Conservation (phyloP, 2,113 vertebrate genomes). For the Albula glossodonta region DNA sequence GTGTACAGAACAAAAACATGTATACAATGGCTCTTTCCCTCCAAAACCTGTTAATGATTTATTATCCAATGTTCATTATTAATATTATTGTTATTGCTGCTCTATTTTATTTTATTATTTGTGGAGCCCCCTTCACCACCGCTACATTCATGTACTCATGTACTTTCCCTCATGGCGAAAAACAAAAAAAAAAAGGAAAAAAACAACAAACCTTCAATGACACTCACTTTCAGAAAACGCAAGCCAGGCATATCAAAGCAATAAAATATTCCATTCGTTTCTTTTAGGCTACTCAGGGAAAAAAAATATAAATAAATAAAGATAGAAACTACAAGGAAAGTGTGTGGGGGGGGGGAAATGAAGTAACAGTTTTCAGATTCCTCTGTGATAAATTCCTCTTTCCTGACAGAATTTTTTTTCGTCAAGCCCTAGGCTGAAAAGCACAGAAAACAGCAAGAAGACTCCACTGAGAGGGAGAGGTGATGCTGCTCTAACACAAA, state of each 20-base stretch:
- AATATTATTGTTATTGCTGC: not conserved
- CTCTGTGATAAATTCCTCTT: constrained; percentile 3
- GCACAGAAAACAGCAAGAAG: not conserved
- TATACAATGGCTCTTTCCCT: not conserved
- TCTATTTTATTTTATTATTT: not conserved
- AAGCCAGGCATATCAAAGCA: not conserved
- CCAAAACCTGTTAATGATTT: not conserved
- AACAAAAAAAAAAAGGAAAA: not conserved
- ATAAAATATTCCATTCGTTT: constrained; percentile 19
- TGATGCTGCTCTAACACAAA: not conserved
- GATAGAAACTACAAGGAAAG: constrained; percentile 2
- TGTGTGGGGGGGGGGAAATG: not conserved
- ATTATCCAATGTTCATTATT: not conserved
- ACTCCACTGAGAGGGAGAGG: not conserved
- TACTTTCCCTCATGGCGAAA: not conserved
- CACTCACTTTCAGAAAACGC: not conserved
- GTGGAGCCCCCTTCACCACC: not conserved
- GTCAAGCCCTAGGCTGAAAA: not conserved
- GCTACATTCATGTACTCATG: constrained; percentile 2
- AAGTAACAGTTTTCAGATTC: not conserved
- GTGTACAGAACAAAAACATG: not conserved
- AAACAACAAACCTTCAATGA: not conserved
- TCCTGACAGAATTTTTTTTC: not conserved
- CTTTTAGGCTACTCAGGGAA: not conserved
- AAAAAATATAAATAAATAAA: constrained; percentile 4